A percentile compares a stretch with the other conserved stretches of the same genome.
Conservation (phyloP, 2,113 vertebrate species). For the Glaucomys volans region DNA sequence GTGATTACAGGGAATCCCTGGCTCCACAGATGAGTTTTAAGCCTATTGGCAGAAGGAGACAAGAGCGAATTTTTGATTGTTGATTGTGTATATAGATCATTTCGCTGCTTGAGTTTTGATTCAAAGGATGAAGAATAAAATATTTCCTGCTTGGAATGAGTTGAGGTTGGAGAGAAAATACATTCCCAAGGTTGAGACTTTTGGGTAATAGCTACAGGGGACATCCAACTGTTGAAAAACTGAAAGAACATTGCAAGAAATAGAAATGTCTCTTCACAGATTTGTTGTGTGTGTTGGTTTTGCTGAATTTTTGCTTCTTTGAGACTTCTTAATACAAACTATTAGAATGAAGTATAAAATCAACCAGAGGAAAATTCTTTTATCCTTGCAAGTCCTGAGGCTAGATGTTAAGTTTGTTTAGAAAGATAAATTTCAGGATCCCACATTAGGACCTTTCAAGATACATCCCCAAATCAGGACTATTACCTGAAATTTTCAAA, state of each 20-base stretch:
- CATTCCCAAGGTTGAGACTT: slow-evolving; percentile 19
- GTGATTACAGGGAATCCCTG: slow-evolving; percentile 82
- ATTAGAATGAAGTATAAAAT: not conserved
- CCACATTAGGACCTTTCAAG: not conserved
- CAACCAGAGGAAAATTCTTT: not conserved
- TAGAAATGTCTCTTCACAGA: slow-evolving; percentile 6
- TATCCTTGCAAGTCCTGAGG: not conserved
- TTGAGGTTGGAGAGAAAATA: slow-evolving; percentile 56
- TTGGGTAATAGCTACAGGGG: slow-evolving; percentile 64
- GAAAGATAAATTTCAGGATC: not conserved
- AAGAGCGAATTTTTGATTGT: slow-evolving; percentile 74
- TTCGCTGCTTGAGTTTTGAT: slow-evolving; percentile 80
- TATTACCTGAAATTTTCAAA: not conserved
- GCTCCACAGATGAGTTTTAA: slow-evolving; percentile 83
- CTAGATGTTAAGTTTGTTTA: not conserved
- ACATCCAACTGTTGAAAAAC: not conserved
- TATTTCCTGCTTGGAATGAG: slow-evolving; percentile 64
- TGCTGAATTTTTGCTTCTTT: slow-evolving; percentile 20
- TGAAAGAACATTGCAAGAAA: slow-evolving; percentile 2
- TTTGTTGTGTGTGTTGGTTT: not conserved
- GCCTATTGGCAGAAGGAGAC: slow-evolving; percentile 78
- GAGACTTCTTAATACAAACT: not conserved
- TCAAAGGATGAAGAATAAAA: slow-evolving; percentile 76
- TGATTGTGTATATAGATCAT: slow-evolving; percentile 81
- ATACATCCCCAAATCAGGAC: not conserved